Evolutionary conservation across 1,140 invertebrate species (phyloP).

Genomic region (Nasonia vitripennis): DNA sequence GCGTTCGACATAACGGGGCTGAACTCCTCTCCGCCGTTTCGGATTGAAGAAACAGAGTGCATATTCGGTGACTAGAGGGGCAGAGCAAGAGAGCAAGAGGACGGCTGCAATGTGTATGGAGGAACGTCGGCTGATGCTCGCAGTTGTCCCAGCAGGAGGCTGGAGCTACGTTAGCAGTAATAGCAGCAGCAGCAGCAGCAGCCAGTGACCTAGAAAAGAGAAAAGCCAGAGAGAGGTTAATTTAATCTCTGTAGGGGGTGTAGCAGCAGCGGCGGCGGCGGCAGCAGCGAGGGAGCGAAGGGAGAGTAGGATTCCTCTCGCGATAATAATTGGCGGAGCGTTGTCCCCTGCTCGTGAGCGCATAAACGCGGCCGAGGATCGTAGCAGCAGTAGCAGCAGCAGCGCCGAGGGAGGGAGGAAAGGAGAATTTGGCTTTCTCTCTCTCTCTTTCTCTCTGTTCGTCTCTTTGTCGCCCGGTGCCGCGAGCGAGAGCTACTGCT

Average conservation of each 20-base stretch:
- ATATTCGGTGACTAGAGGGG: not conserved
- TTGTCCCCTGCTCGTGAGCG: not conserved
- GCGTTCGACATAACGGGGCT: not conserved
- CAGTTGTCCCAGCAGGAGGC: not conserved
- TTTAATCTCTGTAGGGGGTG: conserved; percentile 1
- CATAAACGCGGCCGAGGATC: not conserved
- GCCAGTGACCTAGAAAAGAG: conserved; percentile 14
- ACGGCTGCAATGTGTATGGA: not conserved
- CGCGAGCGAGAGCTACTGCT: not conserved
- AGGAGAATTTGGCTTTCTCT: not conserved
- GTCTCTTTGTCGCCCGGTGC: not conserved
- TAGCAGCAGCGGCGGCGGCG: not conserved
- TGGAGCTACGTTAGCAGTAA: not conserved
- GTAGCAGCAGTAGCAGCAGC: not conserved
- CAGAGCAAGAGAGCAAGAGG: not conserved
- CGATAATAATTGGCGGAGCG: not conserved
- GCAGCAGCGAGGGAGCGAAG: not conserved
- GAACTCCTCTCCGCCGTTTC: not conserved
- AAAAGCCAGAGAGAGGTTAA: conserved; percentile 15
- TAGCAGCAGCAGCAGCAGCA: not conserved
- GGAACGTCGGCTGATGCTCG: not conserved
- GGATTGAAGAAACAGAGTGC: not conserved
- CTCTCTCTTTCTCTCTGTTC: conserved; percentile 22
- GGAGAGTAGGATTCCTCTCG: not conserved
- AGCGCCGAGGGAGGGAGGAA: not conserved